phyloP scores from a whole-genome alignment of 2,113 vertebrate genomes.

The Mesocricetus auratus region DNA sequence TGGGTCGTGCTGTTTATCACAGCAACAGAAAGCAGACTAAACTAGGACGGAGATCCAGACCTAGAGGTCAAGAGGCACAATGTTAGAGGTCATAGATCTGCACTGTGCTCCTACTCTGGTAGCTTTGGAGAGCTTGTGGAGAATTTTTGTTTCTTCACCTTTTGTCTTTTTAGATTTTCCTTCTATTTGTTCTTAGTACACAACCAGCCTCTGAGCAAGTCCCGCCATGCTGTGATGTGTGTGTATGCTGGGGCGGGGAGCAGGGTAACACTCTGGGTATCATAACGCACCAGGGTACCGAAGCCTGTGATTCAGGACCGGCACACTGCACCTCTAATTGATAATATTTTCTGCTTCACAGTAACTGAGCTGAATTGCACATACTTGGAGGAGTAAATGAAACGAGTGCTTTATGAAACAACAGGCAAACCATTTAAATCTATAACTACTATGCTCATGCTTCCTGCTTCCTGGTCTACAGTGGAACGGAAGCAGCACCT shows the following conservation, averaged over 20 bases:
- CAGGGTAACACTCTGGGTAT: conserved; percentile 55
- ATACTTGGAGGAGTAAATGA: conserved; percentile 76
- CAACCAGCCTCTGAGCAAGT: conserved; percentile 10
- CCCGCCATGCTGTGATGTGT: conserved; percentile 50
- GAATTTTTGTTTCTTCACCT: conserved; percentile 46
- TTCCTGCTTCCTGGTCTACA: conserved; percentile 67
- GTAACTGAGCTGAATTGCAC: conserved; percentile 72
- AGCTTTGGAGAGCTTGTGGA: background rate
- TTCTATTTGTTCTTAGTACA: conserved; percentile 49
- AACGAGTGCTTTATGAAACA: conserved; percentile 82
- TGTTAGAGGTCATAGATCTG: background rate
- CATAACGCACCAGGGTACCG: conserved; percentile 71
- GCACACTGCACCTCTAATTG: conserved; percentile 74
- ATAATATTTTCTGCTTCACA: conserved; percentile 82
- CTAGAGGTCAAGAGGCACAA: background rate
- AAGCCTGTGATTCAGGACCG: conserved; percentile 73
- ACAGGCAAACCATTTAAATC: conserved; percentile 80
- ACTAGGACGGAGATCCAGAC: background rate
- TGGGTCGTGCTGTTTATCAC: background rate
- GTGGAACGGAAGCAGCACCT: conserved; percentile 46
- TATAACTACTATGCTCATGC: conserved; percentile 61
- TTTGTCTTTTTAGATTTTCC: conserved; percentile 43
- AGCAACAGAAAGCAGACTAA: background rate
- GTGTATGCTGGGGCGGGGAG: conserved; percentile 48
- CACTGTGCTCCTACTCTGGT: background rate